Base-by-base conservation (phyloP, 2,797 vertebrate genomes). In the Acanthurus leucopareius region DNA sequence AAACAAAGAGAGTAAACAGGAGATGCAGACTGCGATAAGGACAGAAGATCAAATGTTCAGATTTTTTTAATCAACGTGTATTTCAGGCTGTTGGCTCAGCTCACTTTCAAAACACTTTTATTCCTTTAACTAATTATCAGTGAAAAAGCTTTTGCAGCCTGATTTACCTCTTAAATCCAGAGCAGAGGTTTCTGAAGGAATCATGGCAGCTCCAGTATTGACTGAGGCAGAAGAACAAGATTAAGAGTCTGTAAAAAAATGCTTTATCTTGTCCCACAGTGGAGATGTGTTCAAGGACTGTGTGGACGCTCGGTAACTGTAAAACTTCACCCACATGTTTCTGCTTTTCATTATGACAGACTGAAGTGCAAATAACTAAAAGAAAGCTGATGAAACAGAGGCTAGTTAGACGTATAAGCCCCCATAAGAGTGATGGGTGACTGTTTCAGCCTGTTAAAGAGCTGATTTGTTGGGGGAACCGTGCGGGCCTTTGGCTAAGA, bases 381-480 rank as follows among this genome's bases (percentile, higher is more conserved):
- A 40, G 1, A 13, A 16, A 59, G 68, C 47, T 25, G 19, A n/a
- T 13, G 77, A 35, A 47, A n/a, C 40, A 49, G 74, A 70, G 20
- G 22, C 35, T 38, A 1, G 52, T 25, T 2, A 1, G 28, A 60
- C 9, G 20, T 19, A 8, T 0, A 11, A 42, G 70, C 67, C 49
- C 16, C 49, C 64, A 77, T 87, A 42, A 51, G 56, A 67, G 32
- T 57, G 69, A 80, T 20, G 61, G 63, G 66, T 10, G 52, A 35
- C 52, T 0, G 42, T 71, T 82, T 85, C 56, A 5, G 65, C 70
- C 64, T 59, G 62, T 71, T 78, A 64, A 79, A 56, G 59, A 75
- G 61, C 13, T 88, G 88, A 90, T 80, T 87, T 87, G 83, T 80
- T 62, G 84, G 69, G 69, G 59, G 62, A 54, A 53, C 35, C 25